These are phyloP conservation scores for Scaptodrosophila latifasciaeformis DNA, from an alignment of 2,888 invertebrate species.

Conservation along the genomic window DNA sequence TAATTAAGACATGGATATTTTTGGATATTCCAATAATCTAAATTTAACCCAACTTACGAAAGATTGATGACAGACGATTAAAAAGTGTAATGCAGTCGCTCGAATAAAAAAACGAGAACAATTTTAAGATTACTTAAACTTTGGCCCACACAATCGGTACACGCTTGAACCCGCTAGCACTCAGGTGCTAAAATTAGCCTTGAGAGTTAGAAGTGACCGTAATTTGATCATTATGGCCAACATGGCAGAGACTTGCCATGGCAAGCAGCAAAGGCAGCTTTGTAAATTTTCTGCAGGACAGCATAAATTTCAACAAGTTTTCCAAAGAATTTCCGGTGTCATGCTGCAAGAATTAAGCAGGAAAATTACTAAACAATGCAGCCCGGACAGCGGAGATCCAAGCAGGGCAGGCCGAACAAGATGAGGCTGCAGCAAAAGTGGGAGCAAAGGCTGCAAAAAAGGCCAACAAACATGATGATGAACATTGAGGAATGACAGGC, in stretches of 20 bases:
- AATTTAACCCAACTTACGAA: neutral
- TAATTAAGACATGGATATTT: too few relatives aligned
- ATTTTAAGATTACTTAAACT: neutral
- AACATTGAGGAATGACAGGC: neutral
- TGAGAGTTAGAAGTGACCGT: too few relatives aligned
- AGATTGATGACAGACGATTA: neutral
- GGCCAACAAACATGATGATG: neutral
- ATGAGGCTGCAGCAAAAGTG: conserved; percentile 10
- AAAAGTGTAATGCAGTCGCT: too few relatives aligned
- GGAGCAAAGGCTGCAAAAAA: conserved; percentile 7
- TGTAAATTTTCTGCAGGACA: conserved; percentile 25
- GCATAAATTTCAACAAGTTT: conserved; percentile 45
- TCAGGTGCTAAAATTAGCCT: conserved; percentile 45
- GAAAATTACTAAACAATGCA: conserved; percentile 60
- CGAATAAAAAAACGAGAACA: neutral
- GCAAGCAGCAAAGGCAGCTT: conserved; percentile 18
- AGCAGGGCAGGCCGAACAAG: conserved; percentile 4
- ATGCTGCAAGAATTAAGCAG: conserved; percentile 35
- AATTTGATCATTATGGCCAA: conserved; percentile 52
- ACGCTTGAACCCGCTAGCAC: neutral
- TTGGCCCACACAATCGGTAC: neutral
- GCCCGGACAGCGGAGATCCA: neutral
- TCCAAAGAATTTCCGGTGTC: conserved; percentile 35
- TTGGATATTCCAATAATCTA: neutral
- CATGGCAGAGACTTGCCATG: conserved; percentile 27